phyloP scores from a whole-genome alignment of 2,888 invertebrate genomes.

The Metacarcinus magister region DNA sequence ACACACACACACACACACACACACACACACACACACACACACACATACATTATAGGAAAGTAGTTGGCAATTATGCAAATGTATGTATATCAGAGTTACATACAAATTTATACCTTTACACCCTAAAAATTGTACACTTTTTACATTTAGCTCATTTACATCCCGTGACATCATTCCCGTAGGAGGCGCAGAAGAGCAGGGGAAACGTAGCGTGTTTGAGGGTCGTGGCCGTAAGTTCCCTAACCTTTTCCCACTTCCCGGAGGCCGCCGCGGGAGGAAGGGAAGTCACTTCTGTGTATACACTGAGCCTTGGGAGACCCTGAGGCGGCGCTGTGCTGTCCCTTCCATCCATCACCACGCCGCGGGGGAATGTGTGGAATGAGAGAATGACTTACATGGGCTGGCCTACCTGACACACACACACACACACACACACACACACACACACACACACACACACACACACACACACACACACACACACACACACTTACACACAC shows the following conservation, averaged over 20 bases:
- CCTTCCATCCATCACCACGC: conserved; percentile 21
- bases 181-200: background rate
- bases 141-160: background rate
- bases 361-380: background rate
- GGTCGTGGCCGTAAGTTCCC: background rate
- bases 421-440: conserved; percentile 45
- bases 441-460: conserved; percentile 28
- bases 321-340: background rate
- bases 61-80: background rate
- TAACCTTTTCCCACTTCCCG: background rate
- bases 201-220: background rate
- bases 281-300: background rate
- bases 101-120: background rate
- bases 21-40: conserved; percentile 48
- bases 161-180: background rate
- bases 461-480: conserved; percentile 5
- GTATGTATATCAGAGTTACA: background rate
- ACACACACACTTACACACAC: background rate
- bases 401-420: background rate
- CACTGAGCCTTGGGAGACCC: background rate
- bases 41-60: background rate
- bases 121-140: background rate
- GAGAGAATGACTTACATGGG: background rate
- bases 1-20: conserved; percentile 48
- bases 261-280: conserved; percentile 26